Base-by-base conservation (phyloP, 2,888 invertebrate species). In the Cheilosia variabilis region DNA sequence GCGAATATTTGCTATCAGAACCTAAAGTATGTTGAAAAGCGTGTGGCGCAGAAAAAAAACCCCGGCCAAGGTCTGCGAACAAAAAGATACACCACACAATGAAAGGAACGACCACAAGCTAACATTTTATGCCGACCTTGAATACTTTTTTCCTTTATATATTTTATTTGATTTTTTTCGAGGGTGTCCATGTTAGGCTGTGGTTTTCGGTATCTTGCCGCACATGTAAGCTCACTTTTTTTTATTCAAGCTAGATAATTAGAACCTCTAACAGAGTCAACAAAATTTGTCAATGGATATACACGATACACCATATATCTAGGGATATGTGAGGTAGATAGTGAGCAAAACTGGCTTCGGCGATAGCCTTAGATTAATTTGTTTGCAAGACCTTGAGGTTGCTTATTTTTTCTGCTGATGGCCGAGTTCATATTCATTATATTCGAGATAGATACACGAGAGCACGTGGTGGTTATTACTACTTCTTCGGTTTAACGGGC, bases 121-220 rank as follows among this genome's bases (percentile, higher is more conserved):
- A 47, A 75, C 57, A 68, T 47, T 69, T 43, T 55, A 27, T 73
- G 60, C 24, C 52, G 76, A 81, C 86, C 86, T 81, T 86, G 80
- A 80, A 41, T 15, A 45, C 10, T 62, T 43, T 72, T 57, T 71
- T 57, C 55, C 55, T 66, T 63, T 53, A 17, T 47, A 17, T 43
- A 15, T 15, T 10, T 22, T 41, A 0, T 17, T 15, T 27, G 47
- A 22, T 31, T 22, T 15, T 47, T 66, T 43, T 5, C 3, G 34
- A 75, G 63, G 55, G 65, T 65, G 75, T 57, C 75, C 75, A 65
- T 65, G 65, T 65, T 65, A 47, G 63, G 65, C 57, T 52, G 15
- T 72, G 50, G 37, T 50, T 24, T 62, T 43, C 9, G 52, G 45
- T 53, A 52, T 52, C 27, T 62, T 41, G 53, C 41, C 60, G 52